Conservation (phyloP, 2,888 invertebrate species). For the Agriopis leucophaearia region DNA sequence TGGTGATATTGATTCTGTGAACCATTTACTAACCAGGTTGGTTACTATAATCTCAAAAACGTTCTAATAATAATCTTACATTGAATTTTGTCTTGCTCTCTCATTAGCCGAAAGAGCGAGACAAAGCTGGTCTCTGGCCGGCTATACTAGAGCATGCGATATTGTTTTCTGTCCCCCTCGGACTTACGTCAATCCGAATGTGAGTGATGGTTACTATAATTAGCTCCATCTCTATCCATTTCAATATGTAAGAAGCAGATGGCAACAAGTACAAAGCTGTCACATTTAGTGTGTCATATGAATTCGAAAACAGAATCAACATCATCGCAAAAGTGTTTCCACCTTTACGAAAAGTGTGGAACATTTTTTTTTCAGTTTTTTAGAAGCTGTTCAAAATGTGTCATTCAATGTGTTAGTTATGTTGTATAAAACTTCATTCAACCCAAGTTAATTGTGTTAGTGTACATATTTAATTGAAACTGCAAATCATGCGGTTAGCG, state of each 20-base stretch:
- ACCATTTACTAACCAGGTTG: neutral
- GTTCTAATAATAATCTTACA: too few relatives aligned
- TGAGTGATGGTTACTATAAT: too few relatives aligned
- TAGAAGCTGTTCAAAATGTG: neutral
- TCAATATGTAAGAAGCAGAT: too few relatives aligned
- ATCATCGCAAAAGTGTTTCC: neutral
- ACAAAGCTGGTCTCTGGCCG: too few relatives aligned
- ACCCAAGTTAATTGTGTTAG: conserved; percentile 15
- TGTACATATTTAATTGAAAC: conserved; percentile 4
- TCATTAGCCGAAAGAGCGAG: too few relatives aligned
- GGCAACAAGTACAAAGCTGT: too few relatives aligned
- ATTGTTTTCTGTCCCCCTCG: too few relatives aligned
- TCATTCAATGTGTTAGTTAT: neutral
- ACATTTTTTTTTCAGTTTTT: neutral
- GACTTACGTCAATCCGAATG: too few relatives aligned
- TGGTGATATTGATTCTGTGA: neutral
- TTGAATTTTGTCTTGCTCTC: too few relatives aligned
- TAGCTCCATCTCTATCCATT: too few relatives aligned
- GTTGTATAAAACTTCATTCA: neutral
- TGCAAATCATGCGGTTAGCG: conserved; percentile 56
- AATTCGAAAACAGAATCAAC: neutral
- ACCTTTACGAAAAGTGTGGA: neutral
- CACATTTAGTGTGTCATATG: neutral
- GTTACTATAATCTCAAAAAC: too few relatives aligned
- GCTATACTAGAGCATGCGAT: too few relatives aligned